Conservation (phyloP, 2,888 invertebrate genomes). For the Eledona agricola region DNA sequence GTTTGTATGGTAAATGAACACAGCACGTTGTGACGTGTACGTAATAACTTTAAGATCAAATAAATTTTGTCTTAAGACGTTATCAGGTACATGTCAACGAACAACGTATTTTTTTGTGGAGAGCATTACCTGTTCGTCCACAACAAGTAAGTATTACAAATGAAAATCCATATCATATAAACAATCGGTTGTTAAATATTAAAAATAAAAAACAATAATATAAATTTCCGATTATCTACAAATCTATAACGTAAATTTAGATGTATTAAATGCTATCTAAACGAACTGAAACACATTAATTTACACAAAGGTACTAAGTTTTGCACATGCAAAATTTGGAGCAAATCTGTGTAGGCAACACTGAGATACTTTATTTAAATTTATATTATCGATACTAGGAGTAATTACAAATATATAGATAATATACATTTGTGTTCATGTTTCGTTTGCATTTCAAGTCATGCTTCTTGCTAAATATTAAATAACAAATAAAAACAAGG, state of each 20-base stretch:
- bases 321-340: slow-evolving; percentile 58
- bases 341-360: slow-evolving; percentile 59
- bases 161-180: slow-evolving; percentile 24
- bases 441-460: slow-evolving; percentile 45
- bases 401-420: slow-evolving; percentile 59
- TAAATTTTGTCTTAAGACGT: slow-evolving; percentile 14
- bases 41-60: slow-evolving; percentile 22
- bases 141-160: slow-evolving; percentile 31
- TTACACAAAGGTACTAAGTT: slow-evolving; percentile 57
- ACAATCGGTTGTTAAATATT: slow-evolving; percentile 45
- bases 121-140: slow-evolving; percentile 32
- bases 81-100: slow-evolving; percentile 31
- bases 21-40: slow-evolving; percentile 35
- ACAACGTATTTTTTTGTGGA: slow-evolving; percentile 29
- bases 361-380: slow-evolving; percentile 54
- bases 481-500: slow-evolving; percentile 59
- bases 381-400: slow-evolving; percentile 48
- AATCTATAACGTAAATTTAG: slow-evolving; percentile 57
- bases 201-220: slow-evolving; percentile 58
- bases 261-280: slow-evolving; percentile 53
- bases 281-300: slow-evolving; percentile 57
- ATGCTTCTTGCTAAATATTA: slow-evolving; percentile 55
- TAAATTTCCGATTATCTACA: slow-evolving; percentile 58
- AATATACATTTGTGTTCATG: slow-evolving; percentile 56
- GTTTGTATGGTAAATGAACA: slow-evolving; percentile 41